Evolutionary conservation across 1,140 invertebrate genomes (phyloP), one percentile per base, ranked within the genome.

Genomic region (Cydia fagiglandana): DNA sequence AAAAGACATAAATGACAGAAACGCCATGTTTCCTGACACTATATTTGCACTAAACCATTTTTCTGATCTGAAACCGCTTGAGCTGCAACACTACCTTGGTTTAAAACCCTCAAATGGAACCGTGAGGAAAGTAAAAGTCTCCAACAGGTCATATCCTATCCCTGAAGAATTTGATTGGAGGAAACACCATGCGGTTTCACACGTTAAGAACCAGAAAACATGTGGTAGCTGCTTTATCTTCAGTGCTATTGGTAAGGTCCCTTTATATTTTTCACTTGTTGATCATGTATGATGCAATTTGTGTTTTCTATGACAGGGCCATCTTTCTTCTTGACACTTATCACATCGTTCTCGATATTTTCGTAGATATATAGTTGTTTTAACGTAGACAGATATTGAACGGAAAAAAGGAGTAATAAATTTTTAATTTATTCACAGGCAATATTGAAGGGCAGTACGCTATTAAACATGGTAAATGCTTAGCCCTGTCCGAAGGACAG

Each of bases 181-280:
- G 3, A 0, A 38, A 0, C 4, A 68, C 13, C 13, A 34, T 15
- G 28, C 12, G 4, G 64, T 68, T 34, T n/a, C 64, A 34, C 64
- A 28, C 10, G 64, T 68, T n/a, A 68, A 68, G 28, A 7, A 17
- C 13, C 64, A 68, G 12, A 1, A 34, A 30, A 7, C 0, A 1
- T 68, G 64, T n/a, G 64, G 64, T n/a, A 34, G 24, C 1, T 68
- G 64, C 30, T 68, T 34, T 34, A 68, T 68, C 13, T 68, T 68
- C 28, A 68, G 64, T 68, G 64, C 64, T 30, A 68, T 68, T 68
- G 64, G 64, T 68, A 34, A 68, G 64, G 12, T 53, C n/a, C 45
- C 45, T 47, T 47, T 41, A 41, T 41, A 41, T 9, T 9, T 41
- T 41, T 41, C 1, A 41, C 38, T 10, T 0, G 9, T 41, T 41